Percentiles rank a stretch among this genome's conserved stretches.
phyloP scores from a whole-genome alignment of 2,113 vertebrate species.

The Rhea pennata region DNA sequence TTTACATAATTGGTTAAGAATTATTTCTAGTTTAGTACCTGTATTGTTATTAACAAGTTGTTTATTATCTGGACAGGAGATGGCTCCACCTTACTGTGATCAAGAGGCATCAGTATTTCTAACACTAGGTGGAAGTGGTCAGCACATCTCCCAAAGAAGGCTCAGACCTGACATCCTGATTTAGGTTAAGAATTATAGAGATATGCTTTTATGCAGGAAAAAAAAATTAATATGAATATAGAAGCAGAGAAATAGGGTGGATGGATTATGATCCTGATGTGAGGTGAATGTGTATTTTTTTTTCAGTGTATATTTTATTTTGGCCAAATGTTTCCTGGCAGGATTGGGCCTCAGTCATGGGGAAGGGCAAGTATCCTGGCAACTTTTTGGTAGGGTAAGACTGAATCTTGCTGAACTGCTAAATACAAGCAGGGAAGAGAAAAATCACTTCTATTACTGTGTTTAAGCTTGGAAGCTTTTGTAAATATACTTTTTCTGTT shows the following conservation, averaged over 20 bases:
- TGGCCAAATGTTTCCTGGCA: neutral
- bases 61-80: constrained; percentile 58
- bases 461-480: neutral
- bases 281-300: neutral
- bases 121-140: constrained; percentile 7
- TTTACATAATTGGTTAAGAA: neutral
- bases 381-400: neutral
- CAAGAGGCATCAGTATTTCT: neutral
- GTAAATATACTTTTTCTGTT: neutral
- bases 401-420: neutral
- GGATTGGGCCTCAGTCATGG: neutral
- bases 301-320: neutral
- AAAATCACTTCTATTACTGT: neutral
- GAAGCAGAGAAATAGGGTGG: neutral
- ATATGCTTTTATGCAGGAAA: neutral
- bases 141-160: neutral
- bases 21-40: neutral
- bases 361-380: neutral
- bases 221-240: neutral
- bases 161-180: neutral
- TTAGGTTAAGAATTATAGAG: neutral
- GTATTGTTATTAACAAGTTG: neutral
- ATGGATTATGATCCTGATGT: neutral
- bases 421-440: neutral
- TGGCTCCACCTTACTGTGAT: constrained; percentile 67